phyloP scores from a whole-genome alignment of 1,140 invertebrate species.

The Armadillidium nasatum region DNA sequence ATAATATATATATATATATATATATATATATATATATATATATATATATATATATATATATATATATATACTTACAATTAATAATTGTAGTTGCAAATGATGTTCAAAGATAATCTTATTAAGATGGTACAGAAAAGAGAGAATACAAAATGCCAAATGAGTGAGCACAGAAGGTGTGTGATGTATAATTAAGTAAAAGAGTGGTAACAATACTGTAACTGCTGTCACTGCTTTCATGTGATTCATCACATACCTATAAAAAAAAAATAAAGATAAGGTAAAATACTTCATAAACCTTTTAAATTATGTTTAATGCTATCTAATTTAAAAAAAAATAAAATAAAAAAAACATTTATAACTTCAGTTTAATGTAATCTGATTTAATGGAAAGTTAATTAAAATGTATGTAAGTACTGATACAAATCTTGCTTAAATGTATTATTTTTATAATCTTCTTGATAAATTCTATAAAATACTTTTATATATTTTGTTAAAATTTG shows the following conservation, averaged over 20 bases:
- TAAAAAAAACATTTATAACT: no score
- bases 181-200: conserved; percentile 49
- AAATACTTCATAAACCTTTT: no score
- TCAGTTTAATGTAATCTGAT: no score
- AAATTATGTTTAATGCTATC: no score
- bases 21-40: not conserved
- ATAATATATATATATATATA: conserved; percentile 8
- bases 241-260: conserved; percentile 39
- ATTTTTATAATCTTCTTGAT: no score
- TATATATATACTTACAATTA: conserved; percentile 22
- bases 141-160: conserved; percentile 45
- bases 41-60: not conserved
- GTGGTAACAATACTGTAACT: conserved; percentile 45
- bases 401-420: no score
- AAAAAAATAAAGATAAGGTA: conserved; percentile 8
- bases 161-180: conserved; percentile 48
- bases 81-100: conserved; percentile 24
- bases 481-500: no score
- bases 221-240: conserved; percentile 46
- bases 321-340: no score
- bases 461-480: no score
- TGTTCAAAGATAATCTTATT: conserved; percentile 47
- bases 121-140: conserved; percentile 45
- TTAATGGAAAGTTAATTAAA: no score
- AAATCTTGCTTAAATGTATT: no score